A percentile compares a stretch with the other conserved stretches of the same genome.
phyloP scores from a whole-genome alignment of 1,140 invertebrate genomes.

The Microplitis mediator region DNA sequence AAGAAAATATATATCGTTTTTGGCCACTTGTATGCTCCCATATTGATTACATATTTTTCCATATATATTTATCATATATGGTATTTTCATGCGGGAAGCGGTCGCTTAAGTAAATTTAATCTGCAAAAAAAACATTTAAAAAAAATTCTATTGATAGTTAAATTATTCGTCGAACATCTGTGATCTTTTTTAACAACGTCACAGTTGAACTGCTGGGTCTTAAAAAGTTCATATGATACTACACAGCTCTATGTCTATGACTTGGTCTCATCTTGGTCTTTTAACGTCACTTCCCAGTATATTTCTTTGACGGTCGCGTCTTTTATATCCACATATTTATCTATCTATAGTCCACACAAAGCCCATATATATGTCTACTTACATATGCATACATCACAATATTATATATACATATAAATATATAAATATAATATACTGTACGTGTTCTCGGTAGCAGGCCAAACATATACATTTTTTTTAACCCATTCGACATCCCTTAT shows the following conservation, averaged over 20 bases:
- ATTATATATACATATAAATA: not conserved
- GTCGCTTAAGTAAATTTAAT: not conserved
- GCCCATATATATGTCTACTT: no score
- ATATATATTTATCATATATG: no score
- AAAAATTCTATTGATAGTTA: not conserved
- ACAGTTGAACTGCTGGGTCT: not conserved
- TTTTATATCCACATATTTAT: slow-evolving; percentile 1
- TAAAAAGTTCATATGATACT: not conserved
- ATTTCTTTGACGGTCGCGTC: slow-evolving; percentile 10
- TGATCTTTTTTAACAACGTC: not conserved
- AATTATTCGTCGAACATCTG: not conserved
- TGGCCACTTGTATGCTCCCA: no score
- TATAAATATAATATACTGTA: not conserved
- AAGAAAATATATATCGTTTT: no score
- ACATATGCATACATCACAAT: no score
- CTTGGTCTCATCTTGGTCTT: not conserved
- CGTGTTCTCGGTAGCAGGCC: not conserved
- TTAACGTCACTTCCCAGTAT: slow-evolving; percentile 12
- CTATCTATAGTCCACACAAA: not conserved
- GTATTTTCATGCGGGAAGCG: no score
- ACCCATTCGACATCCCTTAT: not conserved
- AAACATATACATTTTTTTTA: not conserved
- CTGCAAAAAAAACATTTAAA: not conserved
- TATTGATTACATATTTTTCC: no score
- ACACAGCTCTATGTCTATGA: not conserved